Evolutionary conservation across 2,113 vertebrate genomes (phyloP).

Genomic region (Thamnaconus septentrionalis): DNA sequence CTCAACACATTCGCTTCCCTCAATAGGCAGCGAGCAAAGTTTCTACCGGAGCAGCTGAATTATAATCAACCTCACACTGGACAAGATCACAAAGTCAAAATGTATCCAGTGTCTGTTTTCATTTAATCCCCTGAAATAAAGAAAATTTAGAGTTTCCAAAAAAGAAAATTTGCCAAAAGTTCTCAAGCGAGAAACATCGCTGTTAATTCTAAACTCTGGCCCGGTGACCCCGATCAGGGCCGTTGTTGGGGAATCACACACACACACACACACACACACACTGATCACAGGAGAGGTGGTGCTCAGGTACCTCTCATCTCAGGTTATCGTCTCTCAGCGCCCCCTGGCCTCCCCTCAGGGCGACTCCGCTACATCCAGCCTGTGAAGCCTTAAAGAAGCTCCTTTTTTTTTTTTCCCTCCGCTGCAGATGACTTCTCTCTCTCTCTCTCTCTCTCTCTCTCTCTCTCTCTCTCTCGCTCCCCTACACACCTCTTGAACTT

Average conservation of each 20-base stretch:
- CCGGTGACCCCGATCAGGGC: no score
- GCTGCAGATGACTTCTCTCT: constrained; percentile 36
- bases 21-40: constrained; percentile 47
- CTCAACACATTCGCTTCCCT: constrained; percentile 29
- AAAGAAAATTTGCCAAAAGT: no score
- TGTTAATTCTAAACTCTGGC: not conserved
- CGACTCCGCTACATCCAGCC: constrained; percentile 50
- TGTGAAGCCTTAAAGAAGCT: constrained; percentile 51
- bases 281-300: constrained; percentile 44
- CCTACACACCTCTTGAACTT: constrained; percentile 64
- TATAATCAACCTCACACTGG: not conserved
- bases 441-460: not conserved
- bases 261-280: constrained; percentile 10
- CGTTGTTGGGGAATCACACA: no score
- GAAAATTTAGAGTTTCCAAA: no score
- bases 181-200: not conserved
- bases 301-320: constrained; percentile 62
- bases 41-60: constrained; percentile 3
- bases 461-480: no score
- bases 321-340: constrained; percentile 56
- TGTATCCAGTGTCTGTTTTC: not conserved
- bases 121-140: not conserved
- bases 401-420: constrained; percentile 19
- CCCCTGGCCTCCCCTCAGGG: constrained; percentile 49
- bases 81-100: no score